Conservation (phyloP, 2,113 vertebrate species). For the Pangasianodon gigas region DNA sequence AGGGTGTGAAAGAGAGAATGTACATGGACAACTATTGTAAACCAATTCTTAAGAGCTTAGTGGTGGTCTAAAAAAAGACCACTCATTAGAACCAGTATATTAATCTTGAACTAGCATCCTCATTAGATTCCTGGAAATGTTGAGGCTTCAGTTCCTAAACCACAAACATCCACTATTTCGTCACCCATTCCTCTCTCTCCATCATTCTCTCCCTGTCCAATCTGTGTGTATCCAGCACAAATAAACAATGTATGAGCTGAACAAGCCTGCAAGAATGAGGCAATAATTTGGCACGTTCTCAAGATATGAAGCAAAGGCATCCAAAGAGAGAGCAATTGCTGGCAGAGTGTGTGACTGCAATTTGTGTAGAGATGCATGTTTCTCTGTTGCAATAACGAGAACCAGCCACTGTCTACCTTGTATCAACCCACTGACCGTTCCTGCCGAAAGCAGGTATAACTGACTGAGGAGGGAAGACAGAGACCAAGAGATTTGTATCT, state of each 20-base stretch:
- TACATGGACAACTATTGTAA: constrained; percentile 16
- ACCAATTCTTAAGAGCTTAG: constrained; percentile 12
- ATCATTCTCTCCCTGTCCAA: constrained; percentile 31
- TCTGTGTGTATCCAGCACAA: constrained; percentile 46
- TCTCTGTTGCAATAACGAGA: constrained; percentile 37
- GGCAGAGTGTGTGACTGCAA: constrained; percentile 8
- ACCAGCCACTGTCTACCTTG: constrained; percentile 15
- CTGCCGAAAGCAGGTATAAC: not conserved
- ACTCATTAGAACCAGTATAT: constrained; percentile 8
- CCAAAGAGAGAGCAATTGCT: constrained; percentile 10
- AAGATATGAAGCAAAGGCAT: constrained; percentile 6
- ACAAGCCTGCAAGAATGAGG: constrained; percentile 42
- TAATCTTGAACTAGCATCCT: not conserved
- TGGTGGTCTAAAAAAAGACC: constrained; percentile 19
- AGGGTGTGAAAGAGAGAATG: not conserved
- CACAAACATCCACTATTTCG: constrained; percentile 33
- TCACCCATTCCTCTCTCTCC: constrained; percentile 35
- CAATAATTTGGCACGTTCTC: constrained; percentile 44
- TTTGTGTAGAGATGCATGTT: constrained; percentile 22
- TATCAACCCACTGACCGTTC: not conserved
- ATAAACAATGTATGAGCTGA: constrained; percentile 42
- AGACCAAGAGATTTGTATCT: not conserved
- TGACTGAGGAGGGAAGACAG: not conserved
- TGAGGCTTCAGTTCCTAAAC: constrained; percentile 18
- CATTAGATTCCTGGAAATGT: constrained; percentile 1